phyloP scores from a whole-genome alignment of 2,888 invertebrate species.

The Rhagophthalmus giganteus region DNA sequence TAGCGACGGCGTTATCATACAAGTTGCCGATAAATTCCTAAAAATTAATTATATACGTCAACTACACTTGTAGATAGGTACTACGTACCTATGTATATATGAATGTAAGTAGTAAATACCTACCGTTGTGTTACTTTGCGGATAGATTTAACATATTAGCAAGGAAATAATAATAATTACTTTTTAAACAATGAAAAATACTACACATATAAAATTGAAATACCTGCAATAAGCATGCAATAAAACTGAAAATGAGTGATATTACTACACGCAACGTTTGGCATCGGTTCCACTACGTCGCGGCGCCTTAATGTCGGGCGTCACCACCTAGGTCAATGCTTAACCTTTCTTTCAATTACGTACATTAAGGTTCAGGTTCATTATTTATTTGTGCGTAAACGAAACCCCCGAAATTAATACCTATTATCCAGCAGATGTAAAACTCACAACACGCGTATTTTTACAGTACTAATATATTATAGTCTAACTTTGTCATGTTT shows the following conservation, averaged over 20 bases:
- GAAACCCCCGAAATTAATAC: conserved; percentile 18
- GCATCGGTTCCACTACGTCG: conserved; percentile 37
- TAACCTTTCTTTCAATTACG: conserved; percentile 30
- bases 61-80: too few relatives aligned
- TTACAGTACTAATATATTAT: conserved; percentile 1
- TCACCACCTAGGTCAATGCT: conserved; percentile 33
- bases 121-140: too few relatives aligned
- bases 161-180: conserved; percentile 17
- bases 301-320: conserved; percentile 42
- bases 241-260: conserved; percentile 41
- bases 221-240: conserved; percentile 39
- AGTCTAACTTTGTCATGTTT: too few relatives aligned
- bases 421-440: conserved; percentile 6
- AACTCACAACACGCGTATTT: conserved; percentile 13
- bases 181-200: conserved; percentile 32
- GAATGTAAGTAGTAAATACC: too few relatives aligned
- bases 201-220: conserved; percentile 37
- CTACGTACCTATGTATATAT: too few relatives aligned
- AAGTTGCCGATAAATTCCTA: too few relatives aligned
- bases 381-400: conserved; percentile 26
- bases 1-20: too few relatives aligned
- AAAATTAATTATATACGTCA: too few relatives aligned
- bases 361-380: conserved; percentile 24
- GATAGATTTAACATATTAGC: conserved; percentile 16
- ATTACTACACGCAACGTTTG: conserved; percentile 38